Conservation (phyloP, 2,888 invertebrate genomes). For the Mythimna impura region DNA sequence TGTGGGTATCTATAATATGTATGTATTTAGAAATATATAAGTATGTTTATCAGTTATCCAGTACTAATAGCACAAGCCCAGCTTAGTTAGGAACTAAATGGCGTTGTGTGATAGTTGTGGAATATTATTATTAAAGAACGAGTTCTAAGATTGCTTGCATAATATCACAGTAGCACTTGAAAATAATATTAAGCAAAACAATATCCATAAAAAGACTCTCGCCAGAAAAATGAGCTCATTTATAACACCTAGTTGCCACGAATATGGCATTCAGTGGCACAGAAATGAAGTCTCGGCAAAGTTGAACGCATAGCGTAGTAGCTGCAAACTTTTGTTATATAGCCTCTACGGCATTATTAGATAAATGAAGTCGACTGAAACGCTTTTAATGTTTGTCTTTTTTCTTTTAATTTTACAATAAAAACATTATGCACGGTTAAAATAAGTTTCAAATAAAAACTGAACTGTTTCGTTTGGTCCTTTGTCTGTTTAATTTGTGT, state of each 20-base stretch:
- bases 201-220: constrained; percentile 65
- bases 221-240: constrained; percentile 68
- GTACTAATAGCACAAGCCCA: too few species aligned
- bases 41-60: too few species aligned
- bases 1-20: too few species aligned
- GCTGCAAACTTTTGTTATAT: constrained; percentile 55
- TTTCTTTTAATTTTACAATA: constrained; percentile 48
- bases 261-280: constrained; percentile 70
- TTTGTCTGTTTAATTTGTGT: neutral
- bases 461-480: neutral
- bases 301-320: constrained; percentile 65
- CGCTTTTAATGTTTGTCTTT: constrained; percentile 48
- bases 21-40: too few species aligned
- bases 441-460: constrained; percentile 39
- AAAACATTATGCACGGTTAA: constrained; percentile 24
- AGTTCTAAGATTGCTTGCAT: constrained; percentile 55
- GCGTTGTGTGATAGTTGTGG: too few species aligned
- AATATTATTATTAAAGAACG: constrained; percentile 6
- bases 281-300: constrained; percentile 72
- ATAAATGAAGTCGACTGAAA: constrained; percentile 59
- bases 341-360: constrained; percentile 58
- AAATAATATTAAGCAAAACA: constrained; percentile 66
- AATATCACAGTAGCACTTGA: constrained; percentile 56
- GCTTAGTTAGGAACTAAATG: too few species aligned
- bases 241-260: constrained; percentile 71